phyloP scores from a whole-genome alignment of 2,113 vertebrate genomes.

The Geococcyx californianus region DNA sequence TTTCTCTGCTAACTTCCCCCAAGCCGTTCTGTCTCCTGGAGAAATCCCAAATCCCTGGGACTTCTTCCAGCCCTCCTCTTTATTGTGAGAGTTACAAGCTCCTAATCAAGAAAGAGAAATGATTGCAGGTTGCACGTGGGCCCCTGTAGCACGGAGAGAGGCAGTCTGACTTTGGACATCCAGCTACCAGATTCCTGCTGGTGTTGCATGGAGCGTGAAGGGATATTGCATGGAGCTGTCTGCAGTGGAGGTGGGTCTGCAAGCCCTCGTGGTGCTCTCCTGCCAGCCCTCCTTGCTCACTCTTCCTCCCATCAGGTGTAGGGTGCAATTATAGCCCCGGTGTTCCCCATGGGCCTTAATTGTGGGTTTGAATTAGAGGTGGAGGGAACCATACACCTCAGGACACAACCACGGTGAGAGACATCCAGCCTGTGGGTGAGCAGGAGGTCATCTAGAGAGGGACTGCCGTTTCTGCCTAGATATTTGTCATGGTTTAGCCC shows the following conservation, averaged over 20 bases:
- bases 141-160: not conserved
- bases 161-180: accelerated
- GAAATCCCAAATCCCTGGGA: constrained; percentile 46
- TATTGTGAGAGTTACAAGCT: not conserved
- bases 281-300: not conserved
- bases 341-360: not conserved
- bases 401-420: accelerated
- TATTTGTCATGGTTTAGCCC: not conserved
- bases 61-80: constrained; percentile 16
- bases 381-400: not conserved
- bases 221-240: accelerated
- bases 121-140: not conserved
- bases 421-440: accelerated
- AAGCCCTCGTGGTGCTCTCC: not conserved
- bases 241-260: not conserved
- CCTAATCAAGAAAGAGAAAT: not conserved
- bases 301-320: not conserved
- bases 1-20: constrained; percentile 39
- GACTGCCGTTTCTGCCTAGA: not conserved
- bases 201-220: accelerated
- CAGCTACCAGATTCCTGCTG: not conserved
- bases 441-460: not conserved
- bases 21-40: constrained; percentile 14
- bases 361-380: not conserved
- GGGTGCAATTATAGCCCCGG: not conserved